These are phyloP conservation scores for Nycticebus coucang DNA, from an alignment of 2,113 vertebrate genomes.

Conservation along the genomic window DNA sequence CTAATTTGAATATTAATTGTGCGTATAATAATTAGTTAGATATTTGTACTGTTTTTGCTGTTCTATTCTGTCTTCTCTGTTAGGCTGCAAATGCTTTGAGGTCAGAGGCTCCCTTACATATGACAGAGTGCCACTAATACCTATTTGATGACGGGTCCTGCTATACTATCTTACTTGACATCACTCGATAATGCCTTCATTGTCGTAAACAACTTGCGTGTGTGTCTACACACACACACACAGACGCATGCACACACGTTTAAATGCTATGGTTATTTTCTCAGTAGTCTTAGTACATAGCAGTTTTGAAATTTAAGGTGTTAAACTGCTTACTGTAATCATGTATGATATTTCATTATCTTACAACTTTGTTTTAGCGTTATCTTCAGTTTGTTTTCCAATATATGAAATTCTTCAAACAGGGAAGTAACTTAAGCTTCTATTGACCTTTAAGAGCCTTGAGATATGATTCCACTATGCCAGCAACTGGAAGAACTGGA, in stretches of 20 bases:
- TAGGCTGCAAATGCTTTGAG: background rate
- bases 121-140: background rate
- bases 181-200: background rate
- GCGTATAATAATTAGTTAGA: background rate
- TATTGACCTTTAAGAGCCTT: conserved; percentile 53
- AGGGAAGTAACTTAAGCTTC: background rate
- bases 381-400: background rate
- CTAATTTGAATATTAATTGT: background rate
- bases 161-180: background rate
- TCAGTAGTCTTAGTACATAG: background rate
- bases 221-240: too few species aligned
- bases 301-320: background rate
- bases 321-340: background rate
- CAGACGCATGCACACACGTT: background rate
- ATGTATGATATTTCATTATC: background rate
- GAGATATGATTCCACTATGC: background rate
- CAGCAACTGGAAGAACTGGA: conserved; percentile 9
- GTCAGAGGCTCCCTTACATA: background rate
- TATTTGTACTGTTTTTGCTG: background rate
- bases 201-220: background rate
- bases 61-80: background rate
- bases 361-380: background rate
- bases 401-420: background rate
- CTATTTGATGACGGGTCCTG: background rate
- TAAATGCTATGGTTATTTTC: background rate